phyloP scores from a whole-genome alignment of 2,888 invertebrate species.

The Mythimna lalbum region DNA sequence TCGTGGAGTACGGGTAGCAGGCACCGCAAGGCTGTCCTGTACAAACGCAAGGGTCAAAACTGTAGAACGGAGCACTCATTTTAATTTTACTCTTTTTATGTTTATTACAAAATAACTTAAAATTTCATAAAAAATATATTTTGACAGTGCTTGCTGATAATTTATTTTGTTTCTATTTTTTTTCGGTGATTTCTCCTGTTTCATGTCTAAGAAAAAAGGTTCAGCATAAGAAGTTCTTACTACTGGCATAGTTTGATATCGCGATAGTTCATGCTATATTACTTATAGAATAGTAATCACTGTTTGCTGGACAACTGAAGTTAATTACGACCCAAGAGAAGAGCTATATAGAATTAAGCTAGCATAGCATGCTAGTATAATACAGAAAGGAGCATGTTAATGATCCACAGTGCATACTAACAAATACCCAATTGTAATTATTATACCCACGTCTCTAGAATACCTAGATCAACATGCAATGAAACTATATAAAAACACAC shows the following conservation, averaged over 20 bases:
- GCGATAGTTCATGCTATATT: no score
- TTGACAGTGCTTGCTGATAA: conserved; percentile 28
- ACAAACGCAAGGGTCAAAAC: conserved; percentile 85
- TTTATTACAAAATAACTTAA: conserved; percentile 48
- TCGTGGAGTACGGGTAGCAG: conserved; percentile 84
- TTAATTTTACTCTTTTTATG: conserved; percentile 70
- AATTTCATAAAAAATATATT: conserved; percentile 30
- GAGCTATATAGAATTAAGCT: no score
- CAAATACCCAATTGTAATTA: no score
- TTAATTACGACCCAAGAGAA: no score
- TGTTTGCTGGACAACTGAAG: no score
- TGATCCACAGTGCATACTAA: no score
- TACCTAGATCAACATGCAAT: no score
- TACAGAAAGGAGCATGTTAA: no score
- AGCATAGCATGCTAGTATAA: no score
- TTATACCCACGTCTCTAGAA: no score
- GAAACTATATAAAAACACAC: no score
- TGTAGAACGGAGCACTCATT: conserved; percentile 88
- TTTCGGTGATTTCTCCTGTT: not conserved
- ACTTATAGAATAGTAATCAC: no score
- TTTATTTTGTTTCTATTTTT: conserved; percentile 36
- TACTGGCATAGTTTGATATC: not conserved
- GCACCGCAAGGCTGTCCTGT: conserved; percentile 84
- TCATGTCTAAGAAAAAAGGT: conserved; percentile 25
- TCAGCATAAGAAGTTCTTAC: conserved; percentile 14